A percentile compares a stretch with the other conserved stretches of the same genome.
Conservation (phyloP, 2,888 invertebrate genomes). For the Idaea biselata region DNA sequence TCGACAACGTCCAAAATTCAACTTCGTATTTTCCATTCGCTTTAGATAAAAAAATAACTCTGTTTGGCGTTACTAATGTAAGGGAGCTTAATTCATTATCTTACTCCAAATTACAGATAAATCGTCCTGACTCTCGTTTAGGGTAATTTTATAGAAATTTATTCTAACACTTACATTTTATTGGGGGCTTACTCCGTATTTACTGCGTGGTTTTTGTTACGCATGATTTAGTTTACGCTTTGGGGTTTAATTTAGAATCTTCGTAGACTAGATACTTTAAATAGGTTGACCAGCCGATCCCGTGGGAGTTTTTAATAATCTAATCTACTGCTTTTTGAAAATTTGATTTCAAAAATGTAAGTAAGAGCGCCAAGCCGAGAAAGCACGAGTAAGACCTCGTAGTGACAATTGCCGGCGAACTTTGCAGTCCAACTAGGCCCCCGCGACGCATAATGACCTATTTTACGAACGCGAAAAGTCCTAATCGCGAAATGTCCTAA, state of each 20-base stretch:
- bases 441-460: too few relatives aligned
- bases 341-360: too few relatives aligned
- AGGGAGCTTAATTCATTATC: slow-evolving; percentile 63
- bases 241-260: neutral
- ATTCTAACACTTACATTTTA: slow-evolving; percentile 43
- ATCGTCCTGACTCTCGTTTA: slow-evolving; percentile 50
- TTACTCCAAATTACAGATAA: slow-evolving; percentile 56
- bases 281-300: neutral
- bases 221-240: neutral
- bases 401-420: too few relatives aligned
- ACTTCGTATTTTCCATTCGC: slow-evolving; percentile 25
- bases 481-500: too few relatives aligned
- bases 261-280: neutral
- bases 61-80: slow-evolving; percentile 53
- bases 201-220: slow-evolving; percentile 13
- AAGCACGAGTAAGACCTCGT: too few relatives aligned
- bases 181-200: slow-evolving; percentile 26
- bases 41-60: slow-evolving; percentile 41
- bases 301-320: too few relatives aligned
- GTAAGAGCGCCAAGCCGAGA: too few relatives aligned
- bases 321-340: too few relatives aligned
- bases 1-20: slow-evolving; percentile 9
- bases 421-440: too few relatives aligned
- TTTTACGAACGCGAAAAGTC: too few relatives aligned
- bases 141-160: slow-evolving; percentile 51